Evolutionary conservation across 2,888 invertebrate genomes (phyloP).

Genomic region (Ptychoptera contaminata): DNA sequence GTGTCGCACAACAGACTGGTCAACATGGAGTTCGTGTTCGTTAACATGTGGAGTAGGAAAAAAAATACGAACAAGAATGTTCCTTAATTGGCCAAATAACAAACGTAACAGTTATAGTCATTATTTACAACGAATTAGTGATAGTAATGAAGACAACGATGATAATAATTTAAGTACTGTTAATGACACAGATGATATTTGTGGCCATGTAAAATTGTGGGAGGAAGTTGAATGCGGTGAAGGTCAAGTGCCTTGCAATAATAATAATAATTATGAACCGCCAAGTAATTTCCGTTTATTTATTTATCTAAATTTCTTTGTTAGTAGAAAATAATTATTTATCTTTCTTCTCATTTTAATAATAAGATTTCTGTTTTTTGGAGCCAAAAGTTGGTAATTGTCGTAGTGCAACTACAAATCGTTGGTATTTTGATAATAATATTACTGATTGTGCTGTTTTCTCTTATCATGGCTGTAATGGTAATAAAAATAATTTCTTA

Average conservation of each 20-base stretch:
- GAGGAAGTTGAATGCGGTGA: constrained; percentile 22
- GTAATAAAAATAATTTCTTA: constrained; percentile 76
- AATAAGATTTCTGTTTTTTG: constrained; percentile 21
- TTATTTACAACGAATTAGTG: background rate
- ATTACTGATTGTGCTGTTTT: constrained; percentile 64
- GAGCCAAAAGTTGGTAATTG: constrained; percentile 52
- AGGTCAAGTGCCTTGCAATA: no score
- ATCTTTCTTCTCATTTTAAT: background rate
- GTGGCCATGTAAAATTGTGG: constrained; percentile 20
- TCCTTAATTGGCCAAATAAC: background rate
- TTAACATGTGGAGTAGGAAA: constrained; percentile 63
- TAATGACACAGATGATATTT: constrained; percentile 22
- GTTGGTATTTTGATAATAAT: constrained; percentile 72
- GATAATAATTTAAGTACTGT: constrained; percentile 3
- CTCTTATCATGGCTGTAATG: constrained; percentile 70
- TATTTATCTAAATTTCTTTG: no score
- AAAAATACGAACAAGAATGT: constrained; percentile 39
- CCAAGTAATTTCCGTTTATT: no score
- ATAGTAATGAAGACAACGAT: background rate
- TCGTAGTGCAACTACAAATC: constrained; percentile 51
- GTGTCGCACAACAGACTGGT: constrained; percentile 59
- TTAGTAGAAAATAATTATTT: background rate
- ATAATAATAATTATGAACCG: no score
- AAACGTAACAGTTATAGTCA: constrained; percentile 3
- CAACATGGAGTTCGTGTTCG: constrained; percentile 67